Evolutionary conservation across 2,888 invertebrate species (phyloP), one percentile per base, ranked within the genome.

Genomic region (Amphiduros pacificus): DNA sequence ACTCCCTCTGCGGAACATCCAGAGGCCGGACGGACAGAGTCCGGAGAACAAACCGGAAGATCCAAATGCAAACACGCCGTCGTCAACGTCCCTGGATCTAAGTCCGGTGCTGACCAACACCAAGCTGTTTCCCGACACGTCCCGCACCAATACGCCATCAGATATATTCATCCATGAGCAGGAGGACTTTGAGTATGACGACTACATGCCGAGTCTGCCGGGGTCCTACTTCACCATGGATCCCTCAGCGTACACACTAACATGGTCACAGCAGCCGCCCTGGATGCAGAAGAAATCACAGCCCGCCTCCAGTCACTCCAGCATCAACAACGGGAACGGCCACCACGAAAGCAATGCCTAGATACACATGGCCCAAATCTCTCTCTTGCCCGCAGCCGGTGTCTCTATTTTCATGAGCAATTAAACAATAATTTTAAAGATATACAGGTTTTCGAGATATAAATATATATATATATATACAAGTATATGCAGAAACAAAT

Each of bases 181-280:
- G 17, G 59, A 62, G 22, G 70, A 67, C 31, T 71, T 67, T 48
- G 71, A 71, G 53, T 71, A 70, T 55, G 71, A 71, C 44, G 71
- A 71, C 59, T 70, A 70, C 57, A 54, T 70, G 2, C 62, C 66
- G 6, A 56, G 67, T 1, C 31, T 71, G 40, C 71, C 71, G 9
- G 70, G 68, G 4, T 65, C 68, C 17, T 65, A 62, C 54, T 70
- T 71, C 61, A 65, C 60, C 41, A 71, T 70, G 70, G 68, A 71
- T 56, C 70, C 68, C 1, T 55, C 62, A 24, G 69, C 69, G n/a
- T 71, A 71, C 59, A 71, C 71, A 22, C 62, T 71, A 48, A 70
- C 71, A 20, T 71, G 71, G 71, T 63, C 64, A 0, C 61, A 66
- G 56, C 62, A 61, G 24, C 31, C 61, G 17, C 64, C 65, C 0